Conservation (phyloP, 2,797 vertebrate genomes). For the Megaceryle alcyon region DNA sequence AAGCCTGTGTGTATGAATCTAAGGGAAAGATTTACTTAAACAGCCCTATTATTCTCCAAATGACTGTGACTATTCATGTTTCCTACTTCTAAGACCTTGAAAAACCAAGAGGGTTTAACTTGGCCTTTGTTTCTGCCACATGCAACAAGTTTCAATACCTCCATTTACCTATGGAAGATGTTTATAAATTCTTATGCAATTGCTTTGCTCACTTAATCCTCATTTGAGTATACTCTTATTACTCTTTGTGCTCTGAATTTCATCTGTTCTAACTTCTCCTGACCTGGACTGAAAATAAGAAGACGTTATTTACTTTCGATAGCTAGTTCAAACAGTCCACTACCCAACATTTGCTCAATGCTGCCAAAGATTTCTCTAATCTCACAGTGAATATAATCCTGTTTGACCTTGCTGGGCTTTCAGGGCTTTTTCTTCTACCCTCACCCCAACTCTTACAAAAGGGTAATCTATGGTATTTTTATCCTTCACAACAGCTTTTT, state of each 20-base stretch:
- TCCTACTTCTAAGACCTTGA: not conserved
- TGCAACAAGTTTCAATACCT: not conserved
- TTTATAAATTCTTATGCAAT: conserved; percentile 5
- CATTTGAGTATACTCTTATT: not conserved
- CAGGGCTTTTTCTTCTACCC: not conserved
- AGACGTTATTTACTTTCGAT: not conserved
- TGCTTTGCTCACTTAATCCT: not conserved
- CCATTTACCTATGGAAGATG: not conserved
- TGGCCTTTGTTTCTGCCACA: not conserved
- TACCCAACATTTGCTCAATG: not conserved
- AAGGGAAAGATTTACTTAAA: not conserved
- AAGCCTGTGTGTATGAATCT: not conserved
- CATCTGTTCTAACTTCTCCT: not conserved
- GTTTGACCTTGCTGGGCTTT: not conserved
- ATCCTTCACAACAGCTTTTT: not conserved
- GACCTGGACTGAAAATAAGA: not conserved
- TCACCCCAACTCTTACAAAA: not conserved
- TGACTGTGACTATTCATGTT: not conserved
- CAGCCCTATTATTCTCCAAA: not conserved
- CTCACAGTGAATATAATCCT: not conserved
- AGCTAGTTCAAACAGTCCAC: not conserved
- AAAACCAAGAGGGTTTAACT: not conserved
- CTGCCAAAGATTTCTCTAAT: not conserved
- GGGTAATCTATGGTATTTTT: not conserved
- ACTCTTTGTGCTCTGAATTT: not conserved